These are phyloP conservation scores for Macrostomum lignano DNA, from an alignment of 1,140 invertebrate genomes.

Conservation along the genomic window DNA sequence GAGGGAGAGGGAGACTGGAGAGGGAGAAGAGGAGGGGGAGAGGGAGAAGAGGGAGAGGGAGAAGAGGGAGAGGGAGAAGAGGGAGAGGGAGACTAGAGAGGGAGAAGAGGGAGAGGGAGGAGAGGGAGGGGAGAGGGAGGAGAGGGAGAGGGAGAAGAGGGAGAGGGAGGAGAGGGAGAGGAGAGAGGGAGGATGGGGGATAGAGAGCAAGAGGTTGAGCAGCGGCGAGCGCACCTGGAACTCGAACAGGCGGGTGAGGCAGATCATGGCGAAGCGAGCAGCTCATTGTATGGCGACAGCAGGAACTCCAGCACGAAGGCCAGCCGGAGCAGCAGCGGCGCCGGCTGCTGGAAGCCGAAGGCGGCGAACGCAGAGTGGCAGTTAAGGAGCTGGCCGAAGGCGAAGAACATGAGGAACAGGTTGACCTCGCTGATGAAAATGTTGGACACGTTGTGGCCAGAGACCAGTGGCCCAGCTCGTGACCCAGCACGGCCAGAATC, in stretches of 20 bases:
- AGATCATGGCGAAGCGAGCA: slow-evolving; percentile 34
- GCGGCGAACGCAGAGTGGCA: slow-evolving; percentile 46
- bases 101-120: too few species aligned
- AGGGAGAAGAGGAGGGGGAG: too few species aligned
- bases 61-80: too few species aligned
- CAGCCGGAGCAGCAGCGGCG: slow-evolving; percentile 67
- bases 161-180: too few species aligned
- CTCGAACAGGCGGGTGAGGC: slow-evolving; percentile 41
- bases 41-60: too few species aligned
- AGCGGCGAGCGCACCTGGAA: too few species aligned
- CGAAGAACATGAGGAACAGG: slow-evolving; percentile 48
- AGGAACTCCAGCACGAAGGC: slow-evolving; percentile 65
- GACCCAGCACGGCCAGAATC: slow-evolving; percentile 68
- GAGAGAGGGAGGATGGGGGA: too few species aligned
- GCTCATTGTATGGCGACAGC: slow-evolving; percentile 64
- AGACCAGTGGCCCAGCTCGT: slow-evolving; percentile 93
- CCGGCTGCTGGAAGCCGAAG: slow-evolving; percentile 48
- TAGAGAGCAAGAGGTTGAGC: too few species aligned
- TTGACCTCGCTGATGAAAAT: slow-evolving; percentile 50
- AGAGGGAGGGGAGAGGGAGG: too few species aligned
- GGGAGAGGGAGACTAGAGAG: too few species aligned
- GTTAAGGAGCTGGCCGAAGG: slow-evolving; percentile 58
- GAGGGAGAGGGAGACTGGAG: too few species aligned
- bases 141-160: too few species aligned
- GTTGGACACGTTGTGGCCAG: slow-evolving; percentile 58